phyloP scores from a whole-genome alignment of 2,888 invertebrate species.

The Tetheella fluctuosa region DNA sequence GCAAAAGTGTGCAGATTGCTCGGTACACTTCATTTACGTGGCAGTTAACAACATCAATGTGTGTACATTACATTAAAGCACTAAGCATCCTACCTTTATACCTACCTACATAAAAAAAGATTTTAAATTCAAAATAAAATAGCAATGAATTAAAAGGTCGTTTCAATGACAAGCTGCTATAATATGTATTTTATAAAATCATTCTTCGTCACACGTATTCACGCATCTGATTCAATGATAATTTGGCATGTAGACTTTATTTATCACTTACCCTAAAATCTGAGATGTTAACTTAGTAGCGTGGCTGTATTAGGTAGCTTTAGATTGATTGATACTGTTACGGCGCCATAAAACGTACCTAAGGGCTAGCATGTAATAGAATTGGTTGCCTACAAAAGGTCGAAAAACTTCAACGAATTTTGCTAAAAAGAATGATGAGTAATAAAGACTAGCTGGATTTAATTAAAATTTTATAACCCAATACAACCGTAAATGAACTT shows the following conservation, averaged over 20 bases:
- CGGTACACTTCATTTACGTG: not conserved
- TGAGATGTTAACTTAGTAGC: slow-evolving; percentile 27
- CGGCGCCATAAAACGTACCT: slow-evolving; percentile 41
- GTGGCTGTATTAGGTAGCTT: slow-evolving; percentile 29
- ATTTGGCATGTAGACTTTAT: slow-evolving; percentile 34
- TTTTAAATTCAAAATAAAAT: too few relatives aligned
- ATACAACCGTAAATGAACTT: slow-evolving; percentile 15
- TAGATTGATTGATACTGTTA: slow-evolving; percentile 42
- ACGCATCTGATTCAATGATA: slow-evolving; percentile 35
- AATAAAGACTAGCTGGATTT: slow-evolving; percentile 28
- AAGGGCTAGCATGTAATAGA: slow-evolving; percentile 31
- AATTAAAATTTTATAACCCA: slow-evolving; percentile 30
- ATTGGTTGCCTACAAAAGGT: slow-evolving; percentile 29
- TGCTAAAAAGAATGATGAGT: slow-evolving; percentile 31
- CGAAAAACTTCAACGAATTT: slow-evolving; percentile 33
- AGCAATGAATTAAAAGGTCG: too few relatives aligned
- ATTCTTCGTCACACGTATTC: slow-evolving; percentile 31
- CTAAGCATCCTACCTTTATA: too few relatives aligned
- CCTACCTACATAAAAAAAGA: too few relatives aligned
- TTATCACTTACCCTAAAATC: slow-evolving; percentile 32
- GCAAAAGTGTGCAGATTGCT: not conserved
- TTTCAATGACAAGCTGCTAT: too few relatives aligned
- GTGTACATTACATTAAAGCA: not conserved
- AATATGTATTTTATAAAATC: slow-evolving; percentile 25
- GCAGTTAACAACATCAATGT: not conserved